phyloP scores from a whole-genome alignment of 2,113 vertebrate genomes.

The Ptilonorhynchus violaceus region DNA sequence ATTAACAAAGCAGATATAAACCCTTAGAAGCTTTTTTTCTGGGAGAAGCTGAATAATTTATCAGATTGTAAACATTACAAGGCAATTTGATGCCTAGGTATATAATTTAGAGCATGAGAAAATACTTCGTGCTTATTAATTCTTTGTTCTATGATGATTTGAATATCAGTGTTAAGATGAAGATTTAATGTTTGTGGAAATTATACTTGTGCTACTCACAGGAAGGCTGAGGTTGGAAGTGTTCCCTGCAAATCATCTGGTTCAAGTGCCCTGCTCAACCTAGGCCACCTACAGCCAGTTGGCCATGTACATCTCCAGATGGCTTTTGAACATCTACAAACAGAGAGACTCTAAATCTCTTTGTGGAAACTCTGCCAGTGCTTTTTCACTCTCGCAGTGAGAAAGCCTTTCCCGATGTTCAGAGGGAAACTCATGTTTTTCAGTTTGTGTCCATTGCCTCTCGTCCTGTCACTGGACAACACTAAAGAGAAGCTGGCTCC shows the following conservation, averaged over 20 bases:
- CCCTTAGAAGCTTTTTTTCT: not conserved
- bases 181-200: not conserved
- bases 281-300: not conserved
- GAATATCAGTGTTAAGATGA: not conserved
- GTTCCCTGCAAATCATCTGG: not conserved
- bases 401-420: not conserved
- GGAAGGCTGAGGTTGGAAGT: not conserved
- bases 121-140: not conserved
- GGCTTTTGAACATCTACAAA: not conserved
- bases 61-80: not conserved
- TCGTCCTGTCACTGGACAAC: not conserved
- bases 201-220: not conserved
- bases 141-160: not conserved
- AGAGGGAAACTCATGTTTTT: not conserved
- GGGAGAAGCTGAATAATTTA: slow-evolving; percentile 20
- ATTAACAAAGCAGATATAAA: slow-evolving; percentile 58
- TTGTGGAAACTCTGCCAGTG: not conserved
- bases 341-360: not conserved
- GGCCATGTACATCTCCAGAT: not conserved
- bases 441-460: not conserved
- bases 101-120: not conserved
- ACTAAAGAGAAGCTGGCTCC: not conserved
- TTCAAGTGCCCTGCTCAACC: not conserved
- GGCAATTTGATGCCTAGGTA: not conserved
- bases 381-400: not conserved